Conservation (phyloP, 2,797 vertebrate species). For the Myotis myotis region DNA sequence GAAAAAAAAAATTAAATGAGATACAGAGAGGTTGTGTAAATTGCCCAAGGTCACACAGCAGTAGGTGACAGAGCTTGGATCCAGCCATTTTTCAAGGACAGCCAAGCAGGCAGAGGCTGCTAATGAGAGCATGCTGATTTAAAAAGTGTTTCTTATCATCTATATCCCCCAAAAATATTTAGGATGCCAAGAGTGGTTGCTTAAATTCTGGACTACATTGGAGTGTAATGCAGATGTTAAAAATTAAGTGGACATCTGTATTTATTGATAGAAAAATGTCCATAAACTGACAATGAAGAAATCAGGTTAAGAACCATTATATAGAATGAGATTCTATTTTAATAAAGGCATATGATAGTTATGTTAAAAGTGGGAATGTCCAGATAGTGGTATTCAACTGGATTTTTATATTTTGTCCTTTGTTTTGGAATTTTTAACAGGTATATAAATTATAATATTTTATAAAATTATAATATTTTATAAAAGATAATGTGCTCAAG, state of each 20-base stretch:
- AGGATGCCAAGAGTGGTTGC: background rate
- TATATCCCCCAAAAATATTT: background rate
- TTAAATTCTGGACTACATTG: background rate
- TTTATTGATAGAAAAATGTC: background rate
- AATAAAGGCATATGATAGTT: background rate
- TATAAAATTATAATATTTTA: background rate
- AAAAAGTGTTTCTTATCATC: conserved; percentile 21
- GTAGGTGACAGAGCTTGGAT: background rate
- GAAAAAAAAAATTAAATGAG: background rate
- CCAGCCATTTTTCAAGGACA: background rate
- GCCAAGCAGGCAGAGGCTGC: background rate
- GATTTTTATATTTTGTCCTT: background rate
- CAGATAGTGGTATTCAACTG: background rate
- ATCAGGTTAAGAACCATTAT: background rate
- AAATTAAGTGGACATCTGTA: background rate
- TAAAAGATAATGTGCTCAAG: background rate
- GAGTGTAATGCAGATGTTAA: background rate
- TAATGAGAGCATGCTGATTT: background rate
- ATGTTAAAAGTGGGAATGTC: background rate
- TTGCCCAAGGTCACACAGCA: background rate
- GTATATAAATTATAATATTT: background rate
- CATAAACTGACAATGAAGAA: background rate
- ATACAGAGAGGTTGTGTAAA: background rate
- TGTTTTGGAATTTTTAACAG: background rate
- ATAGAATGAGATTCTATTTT: background rate